Base-by-base conservation (phyloP, 2,888 invertebrate genomes). In the Drosophila fungiperda region DNA sequence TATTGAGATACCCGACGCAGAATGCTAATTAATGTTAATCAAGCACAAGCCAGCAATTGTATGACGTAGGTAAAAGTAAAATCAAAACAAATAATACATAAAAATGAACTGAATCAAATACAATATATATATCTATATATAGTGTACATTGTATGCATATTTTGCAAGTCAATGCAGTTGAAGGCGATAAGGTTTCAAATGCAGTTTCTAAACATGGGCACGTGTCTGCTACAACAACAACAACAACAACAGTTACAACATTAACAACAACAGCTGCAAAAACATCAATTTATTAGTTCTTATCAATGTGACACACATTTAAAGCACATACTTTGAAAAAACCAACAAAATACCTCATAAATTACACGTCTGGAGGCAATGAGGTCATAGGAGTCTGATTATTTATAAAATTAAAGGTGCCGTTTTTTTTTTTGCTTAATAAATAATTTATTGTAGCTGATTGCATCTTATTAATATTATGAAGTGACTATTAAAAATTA, bases 21-120 rank as follows among this genome's bases (percentile, higher is more conserved):
- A 57, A 81, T 81, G 77, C 66, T 72, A 81, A 77, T 77, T n/a
- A 66, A 76, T 76, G 76, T 65, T 76, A 76, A 76, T 80, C 58
- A 32, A 57, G 40, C 82, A 77, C 65, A 66, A 77, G 65, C 29
- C 49, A 38, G 52, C 65, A 48, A 63, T 65, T 57, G 32, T 61
- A 57, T 66, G 74, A 61, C 67, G 68, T 29, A 48, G 52, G 58
- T 26, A 40, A 52, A 61, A 70, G 50, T 15, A 15, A 23, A 23
- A 45, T 15, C 45, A 23, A 17, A 35, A 50, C 15, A 58, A 52
- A 55, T 29, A 71, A 53, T n/a, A 9, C 33, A 50, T 23, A 53
- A 38, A 53, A 63, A 29, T 20, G 20, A 65, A 32, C 42, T 29
- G 52, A 48, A 29, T 52, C 48, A 53, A 62, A 54, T 42, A 42